A percentile compares a stretch with the other conserved stretches of the same genome.
Conservation (phyloP, 2,888 invertebrate genomes). For the Polia nebulosa region DNA sequence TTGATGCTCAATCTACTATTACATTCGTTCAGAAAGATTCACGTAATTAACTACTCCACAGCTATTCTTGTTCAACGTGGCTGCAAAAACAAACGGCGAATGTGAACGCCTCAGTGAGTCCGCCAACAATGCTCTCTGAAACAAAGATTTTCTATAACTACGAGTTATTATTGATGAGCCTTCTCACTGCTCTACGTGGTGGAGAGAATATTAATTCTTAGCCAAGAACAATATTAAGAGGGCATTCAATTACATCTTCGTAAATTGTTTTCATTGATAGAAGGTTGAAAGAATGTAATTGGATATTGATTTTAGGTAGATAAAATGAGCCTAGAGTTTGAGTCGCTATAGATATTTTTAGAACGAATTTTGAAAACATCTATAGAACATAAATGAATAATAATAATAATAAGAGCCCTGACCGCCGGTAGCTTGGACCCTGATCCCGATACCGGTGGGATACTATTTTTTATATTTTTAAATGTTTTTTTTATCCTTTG, state of each 20-base stretch:
- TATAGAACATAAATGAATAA: too few species aligned
- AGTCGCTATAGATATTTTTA: not conserved
- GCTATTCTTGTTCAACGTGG: conserved; percentile 18
- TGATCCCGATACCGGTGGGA: too few species aligned
- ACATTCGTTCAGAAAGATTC: not conserved
- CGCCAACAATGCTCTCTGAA: conserved; percentile 46
- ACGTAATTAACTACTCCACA: not conserved
- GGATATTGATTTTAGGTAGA: conserved; percentile 16
- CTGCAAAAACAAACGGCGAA: conserved; percentile 45
- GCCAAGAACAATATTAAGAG: conserved; percentile 16
- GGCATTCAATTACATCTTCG: conserved; percentile 33
- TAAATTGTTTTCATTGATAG: conserved; percentile 28
- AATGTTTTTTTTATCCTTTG: too few species aligned
- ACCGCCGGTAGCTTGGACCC: too few species aligned
- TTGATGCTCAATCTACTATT: conserved; percentile 2
- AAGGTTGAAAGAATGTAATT: conserved; percentile 14
- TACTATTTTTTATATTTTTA: too few species aligned
- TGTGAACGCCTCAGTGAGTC: conserved; percentile 48
- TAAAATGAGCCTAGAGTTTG: not conserved
- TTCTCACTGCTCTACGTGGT: conserved; percentile 19
- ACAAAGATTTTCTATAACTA: conserved; percentile 48
- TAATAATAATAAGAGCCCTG: too few species aligned
- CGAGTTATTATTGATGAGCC: conserved; percentile 30
- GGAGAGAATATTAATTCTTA: conserved; percentile 22
- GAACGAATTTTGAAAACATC: too few species aligned